Conservation (phyloP, 2,797 vertebrate species). For the Danionella dracula region DNA sequence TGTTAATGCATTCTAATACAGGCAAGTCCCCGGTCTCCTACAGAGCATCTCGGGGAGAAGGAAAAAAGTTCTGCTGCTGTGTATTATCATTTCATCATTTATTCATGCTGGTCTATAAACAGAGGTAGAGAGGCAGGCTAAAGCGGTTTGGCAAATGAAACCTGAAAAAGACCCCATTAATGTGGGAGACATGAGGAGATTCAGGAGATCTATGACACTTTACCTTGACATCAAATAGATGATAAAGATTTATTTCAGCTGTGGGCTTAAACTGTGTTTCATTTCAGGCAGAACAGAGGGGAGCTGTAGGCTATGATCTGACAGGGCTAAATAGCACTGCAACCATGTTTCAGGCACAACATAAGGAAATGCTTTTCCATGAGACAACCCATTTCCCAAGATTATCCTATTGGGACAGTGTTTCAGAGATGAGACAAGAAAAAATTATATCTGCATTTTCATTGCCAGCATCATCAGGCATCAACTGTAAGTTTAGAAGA, state of each 20-base stretch:
- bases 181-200: conserved; percentile 22
- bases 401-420: no score
- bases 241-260: conserved; percentile 32
- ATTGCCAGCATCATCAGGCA: no score
- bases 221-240: conserved; percentile 20
- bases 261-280: conserved; percentile 28
- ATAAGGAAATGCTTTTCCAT: background rate
- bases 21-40: conserved; percentile 51
- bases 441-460: no score
- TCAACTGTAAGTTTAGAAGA: no score
- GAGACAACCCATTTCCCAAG: background rate
- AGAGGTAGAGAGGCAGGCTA: conserved; percentile 34
- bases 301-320: background rate
- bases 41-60: conserved; percentile 47
- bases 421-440: no score
- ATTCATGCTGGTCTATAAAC: conserved; percentile 61
- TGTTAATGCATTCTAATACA: conserved; percentile 62
- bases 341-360: conserved; percentile 27
- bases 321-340: conserved; percentile 16
- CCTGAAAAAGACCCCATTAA: conserved; percentile 42
- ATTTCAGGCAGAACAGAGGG: conserved; percentile 16
- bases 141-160: conserved; percentile 26
- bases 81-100: conserved; percentile 65
- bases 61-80: conserved; percentile 44
- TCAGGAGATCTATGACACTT: conserved; percentile 13